Evolutionary conservation across 2,113 vertebrate genomes (phyloP).

Genomic region (Apteryx owenii): DNA sequence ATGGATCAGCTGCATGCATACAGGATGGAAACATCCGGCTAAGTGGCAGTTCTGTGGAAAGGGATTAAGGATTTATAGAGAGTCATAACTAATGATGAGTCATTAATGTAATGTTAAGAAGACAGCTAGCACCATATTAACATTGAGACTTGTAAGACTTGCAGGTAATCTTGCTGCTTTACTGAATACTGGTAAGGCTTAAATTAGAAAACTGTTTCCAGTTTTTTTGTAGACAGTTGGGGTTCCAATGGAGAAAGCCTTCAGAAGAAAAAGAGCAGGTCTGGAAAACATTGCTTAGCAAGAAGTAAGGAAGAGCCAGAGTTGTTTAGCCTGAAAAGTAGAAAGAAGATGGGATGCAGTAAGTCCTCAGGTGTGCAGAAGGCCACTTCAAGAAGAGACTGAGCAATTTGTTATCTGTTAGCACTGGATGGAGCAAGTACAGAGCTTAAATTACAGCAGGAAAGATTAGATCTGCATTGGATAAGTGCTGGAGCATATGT

Average conservation of each 20-base stretch:
- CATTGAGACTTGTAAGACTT: not conserved
- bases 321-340: not conserved
- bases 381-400: not conserved
- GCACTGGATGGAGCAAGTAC: not conserved
- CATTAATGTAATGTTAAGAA: not conserved
- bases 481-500: too few species aligned
- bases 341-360: not conserved
- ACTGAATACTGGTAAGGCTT: not conserved
- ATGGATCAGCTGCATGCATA: not conserved
- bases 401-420: not conserved
- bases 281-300: not conserved
- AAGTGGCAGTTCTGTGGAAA: not conserved
- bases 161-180: not conserved
- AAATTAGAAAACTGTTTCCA: not conserved
- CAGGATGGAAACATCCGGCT: not conserved
- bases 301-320: not conserved
- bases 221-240: not conserved
- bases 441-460: not conserved
- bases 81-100: not conserved
- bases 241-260: not conserved
- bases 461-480: too few species aligned
- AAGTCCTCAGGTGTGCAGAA: not conserved
- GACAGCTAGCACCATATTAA: not conserved
- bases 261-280: not conserved
- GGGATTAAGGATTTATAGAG: not conserved